A percentile compares a stretch with the other conserved stretches of the same genome.
phyloP scores from a whole-genome alignment of 2,888 invertebrate species.

The Steinernema scapterisci region DNA sequence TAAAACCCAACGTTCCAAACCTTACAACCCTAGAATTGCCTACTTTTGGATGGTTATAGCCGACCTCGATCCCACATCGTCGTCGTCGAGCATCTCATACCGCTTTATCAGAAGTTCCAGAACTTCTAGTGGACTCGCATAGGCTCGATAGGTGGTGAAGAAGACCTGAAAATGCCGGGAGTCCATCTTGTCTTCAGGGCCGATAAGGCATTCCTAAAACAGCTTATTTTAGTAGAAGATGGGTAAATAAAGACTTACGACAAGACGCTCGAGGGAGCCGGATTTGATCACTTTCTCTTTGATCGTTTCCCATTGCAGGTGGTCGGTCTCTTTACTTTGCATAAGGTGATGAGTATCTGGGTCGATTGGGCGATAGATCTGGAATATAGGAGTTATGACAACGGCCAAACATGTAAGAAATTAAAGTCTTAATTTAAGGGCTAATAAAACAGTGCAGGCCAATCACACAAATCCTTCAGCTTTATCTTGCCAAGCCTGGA shows the following conservation, averaged over 20 bases:
- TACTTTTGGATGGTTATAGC: slow-evolving; percentile 32
- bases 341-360: slow-evolving; percentile 58
- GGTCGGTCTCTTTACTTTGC: slow-evolving; percentile 68
- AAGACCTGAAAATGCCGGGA: slow-evolving; percentile 97
- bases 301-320: slow-evolving; percentile 98
- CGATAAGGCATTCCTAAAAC: slow-evolving; percentile 60
- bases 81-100: slow-evolving; percentile 40
- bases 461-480: no score
- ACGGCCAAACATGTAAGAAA: no score
- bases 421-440: no score
- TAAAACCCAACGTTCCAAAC: slow-evolving; percentile 45
- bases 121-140: slow-evolving; percentile 74
- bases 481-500: no score
- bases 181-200: slow-evolving; percentile 88
- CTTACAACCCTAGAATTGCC: slow-evolving; percentile 10
- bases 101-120: slow-evolving; percentile 44
- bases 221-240: background rate
- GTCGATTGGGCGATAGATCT: slow-evolving; percentile 65
- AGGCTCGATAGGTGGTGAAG: slow-evolving; percentile 89
- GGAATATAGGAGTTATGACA: slow-evolving; percentile 41
- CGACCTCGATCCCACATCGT: slow-evolving; percentile 35
- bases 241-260: slow-evolving; percentile 71
- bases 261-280: slow-evolving; percentile 87
- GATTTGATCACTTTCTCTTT: slow-evolving; percentile 92
- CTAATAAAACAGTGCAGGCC: no score